Evolutionary conservation across 1,140 invertebrate genomes (phyloP), one percentile per base, ranked within the genome.

Genomic region (Cotesia chilonis): DNA sequence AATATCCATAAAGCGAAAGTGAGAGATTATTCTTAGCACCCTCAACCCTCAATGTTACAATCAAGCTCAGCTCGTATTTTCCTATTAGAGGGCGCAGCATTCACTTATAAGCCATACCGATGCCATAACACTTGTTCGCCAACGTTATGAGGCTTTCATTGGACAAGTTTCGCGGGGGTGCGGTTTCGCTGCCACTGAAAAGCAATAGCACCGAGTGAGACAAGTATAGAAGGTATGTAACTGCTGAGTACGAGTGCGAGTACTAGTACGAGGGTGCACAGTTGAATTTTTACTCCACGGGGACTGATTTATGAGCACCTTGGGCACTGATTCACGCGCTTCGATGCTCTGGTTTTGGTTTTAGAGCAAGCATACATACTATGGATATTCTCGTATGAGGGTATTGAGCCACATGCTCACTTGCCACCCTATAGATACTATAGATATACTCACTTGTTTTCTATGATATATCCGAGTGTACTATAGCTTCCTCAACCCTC

Each of bases 61-160:
- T 86, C 84, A 28, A 28, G 83, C 74, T 28, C 28, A 28, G 83
- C 82, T 82, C 85, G 85, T 86, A 87, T 87, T 86, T 87, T 83
- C 82, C 84, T 84, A 86, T 87, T 87, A 87, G 84, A 83, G 83
- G 81, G 80, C 83, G 83, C 82, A 82, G 84, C 85, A 87, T 87
- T 87, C 85, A 87, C 85, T 87, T 86, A 87, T 85, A 85, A 85
- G 85, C 85, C 82, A 83, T 86, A 83, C 81, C 85, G 82, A 83
- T 86, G 82, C 81, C 81, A 87, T 87, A 87, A 86, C 85, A 87
- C 85, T 87, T 87, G 85, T 87, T 81, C 82, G 80, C 81, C 72
- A 72, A 81, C 82, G 81, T 87, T 87, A 85, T 83, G 84, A 83
- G 79, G 77, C 80, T 72, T 72, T 52, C 38, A 20, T 54, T 69